Conservation (phyloP, 2,113 vertebrate species). For the Clupea harengus region DNA sequence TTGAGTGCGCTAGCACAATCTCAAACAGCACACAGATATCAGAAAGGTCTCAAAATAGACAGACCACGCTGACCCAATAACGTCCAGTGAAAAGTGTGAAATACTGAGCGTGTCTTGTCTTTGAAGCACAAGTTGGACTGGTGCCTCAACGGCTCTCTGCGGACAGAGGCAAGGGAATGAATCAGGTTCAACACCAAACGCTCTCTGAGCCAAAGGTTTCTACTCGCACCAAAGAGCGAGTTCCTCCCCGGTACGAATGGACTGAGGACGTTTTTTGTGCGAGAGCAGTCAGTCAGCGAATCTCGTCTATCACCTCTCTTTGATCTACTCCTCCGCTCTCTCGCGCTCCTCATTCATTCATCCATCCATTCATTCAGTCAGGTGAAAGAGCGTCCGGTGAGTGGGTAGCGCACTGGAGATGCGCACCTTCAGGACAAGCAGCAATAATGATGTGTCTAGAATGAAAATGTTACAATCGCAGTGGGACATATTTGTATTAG, state of each 20-base stretch:
- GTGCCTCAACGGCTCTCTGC: background rate
- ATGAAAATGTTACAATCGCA: background rate
- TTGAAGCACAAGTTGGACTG: conserved; percentile 17
- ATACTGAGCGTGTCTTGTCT: conserved; percentile 17
- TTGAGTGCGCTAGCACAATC: background rate
- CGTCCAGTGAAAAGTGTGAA: conserved; percentile 11
- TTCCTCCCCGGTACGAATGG: conserved; percentile 5
- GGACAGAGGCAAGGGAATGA: background rate
- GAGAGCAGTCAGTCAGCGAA: conserved; percentile 8
- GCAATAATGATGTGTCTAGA: background rate
- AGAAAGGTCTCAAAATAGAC: conserved; percentile 2
- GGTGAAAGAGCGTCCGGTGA: conserved; percentile 6
- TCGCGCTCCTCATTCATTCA: conserved; percentile 14
- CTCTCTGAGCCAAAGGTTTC: conserved; percentile 10
- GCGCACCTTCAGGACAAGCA: background rate
- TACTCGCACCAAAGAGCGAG: conserved; percentile 15
- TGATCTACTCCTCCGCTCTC: conserved; percentile 10
- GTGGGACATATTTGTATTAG: background rate
- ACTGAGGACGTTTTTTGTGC: background rate
- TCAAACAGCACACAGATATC: background rate
- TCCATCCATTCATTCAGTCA: conserved; percentile 26
- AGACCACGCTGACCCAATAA: conserved; percentile 1
- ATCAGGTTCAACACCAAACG: conserved; percentile 20
- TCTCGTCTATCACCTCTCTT: conserved; percentile 19
- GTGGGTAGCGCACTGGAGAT: background rate